These are phyloP conservation scores for Agelaius tricolor DNA, from an alignment of 2,113 vertebrate species.

Conservation along the genomic window DNA sequence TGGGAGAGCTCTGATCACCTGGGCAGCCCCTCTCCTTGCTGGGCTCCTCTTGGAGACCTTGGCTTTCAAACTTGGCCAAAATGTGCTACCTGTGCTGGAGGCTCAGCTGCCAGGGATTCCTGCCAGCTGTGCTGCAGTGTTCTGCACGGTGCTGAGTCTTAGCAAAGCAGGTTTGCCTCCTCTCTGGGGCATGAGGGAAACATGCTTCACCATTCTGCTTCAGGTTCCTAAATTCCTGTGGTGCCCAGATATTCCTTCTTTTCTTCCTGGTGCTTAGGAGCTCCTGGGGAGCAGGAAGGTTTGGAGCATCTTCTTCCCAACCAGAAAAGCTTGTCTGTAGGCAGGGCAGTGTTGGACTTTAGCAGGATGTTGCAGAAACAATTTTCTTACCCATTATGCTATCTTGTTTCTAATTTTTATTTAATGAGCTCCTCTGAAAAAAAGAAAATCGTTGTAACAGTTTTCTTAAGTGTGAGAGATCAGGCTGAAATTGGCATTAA, in stretches of 20 bases:
- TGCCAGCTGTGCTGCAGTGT: neutral
- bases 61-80: neutral
- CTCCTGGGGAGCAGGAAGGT: neutral
- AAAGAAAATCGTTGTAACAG: conserved; percentile 73
- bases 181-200: neutral
- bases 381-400: conserved; percentile 58
- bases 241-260: neutral
- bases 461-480: conserved; percentile 77
- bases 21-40: neutral
- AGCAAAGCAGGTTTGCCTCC: neutral
- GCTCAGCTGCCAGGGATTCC: neutral
- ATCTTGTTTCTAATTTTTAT: conserved; percentile 74
- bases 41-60: neutral
- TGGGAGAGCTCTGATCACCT: neutral
- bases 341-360: neutral
- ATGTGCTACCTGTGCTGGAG: neutral
- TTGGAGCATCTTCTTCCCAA: neutral
- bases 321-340: neutral
- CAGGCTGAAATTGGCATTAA: conserved; percentile 70
- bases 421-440: conserved; percentile 74
- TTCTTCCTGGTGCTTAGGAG: neutral
- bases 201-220: neutral
- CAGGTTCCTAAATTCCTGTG: neutral
- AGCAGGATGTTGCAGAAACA: conserved; percentile 40
- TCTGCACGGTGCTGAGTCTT: neutral